Conservation (phyloP, 1,140 invertebrate species). For the Apis florea region DNA sequence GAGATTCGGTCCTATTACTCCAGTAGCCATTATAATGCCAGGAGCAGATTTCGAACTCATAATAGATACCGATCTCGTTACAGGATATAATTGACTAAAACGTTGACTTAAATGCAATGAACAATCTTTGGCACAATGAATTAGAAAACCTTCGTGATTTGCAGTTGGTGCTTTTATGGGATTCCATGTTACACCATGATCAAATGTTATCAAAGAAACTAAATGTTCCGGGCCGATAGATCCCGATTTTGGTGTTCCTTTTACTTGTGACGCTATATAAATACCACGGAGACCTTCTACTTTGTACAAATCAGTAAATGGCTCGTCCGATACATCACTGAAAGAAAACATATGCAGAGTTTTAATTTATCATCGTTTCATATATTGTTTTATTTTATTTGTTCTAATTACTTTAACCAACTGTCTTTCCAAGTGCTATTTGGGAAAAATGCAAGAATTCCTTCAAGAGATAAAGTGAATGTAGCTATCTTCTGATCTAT, state of each 20-base stretch:
- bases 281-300: conserved; percentile 92
- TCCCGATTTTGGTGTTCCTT: conserved; percentile 78
- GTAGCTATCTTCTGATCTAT: conserved; percentile 81
- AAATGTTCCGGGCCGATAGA: conserved; percentile 87
- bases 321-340: conserved; percentile 88
- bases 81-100: conserved; percentile 90
- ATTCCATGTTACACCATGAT: conserved; percentile 92
- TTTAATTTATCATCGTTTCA: not conserved
- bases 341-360: conserved; percentile 48
- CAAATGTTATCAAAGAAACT: conserved; percentile 91
- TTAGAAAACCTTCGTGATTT: conserved; percentile 84
- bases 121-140: conserved; percentile 86
- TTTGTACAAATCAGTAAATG: conserved; percentile 94
- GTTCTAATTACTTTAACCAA: conserved; percentile 88
- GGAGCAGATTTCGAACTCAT: conserved; percentile 92
- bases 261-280: conserved; percentile 93
- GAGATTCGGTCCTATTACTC: conserved; percentile 87
- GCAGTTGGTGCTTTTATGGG: conserved; percentile 84
- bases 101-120: conserved; percentile 93
- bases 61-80: conserved; percentile 89
- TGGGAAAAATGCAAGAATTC: conserved; percentile 92
- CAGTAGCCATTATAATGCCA: conserved; percentile 93
- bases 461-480: conserved; percentile 90
- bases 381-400: not conserved
- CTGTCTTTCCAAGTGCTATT: conserved; percentile 89